Evolutionary conservation across 1,140 invertebrate species (phyloP), one percentile per base, ranked within the genome.

Genomic region (Neodiprion lecontei): DNA sequence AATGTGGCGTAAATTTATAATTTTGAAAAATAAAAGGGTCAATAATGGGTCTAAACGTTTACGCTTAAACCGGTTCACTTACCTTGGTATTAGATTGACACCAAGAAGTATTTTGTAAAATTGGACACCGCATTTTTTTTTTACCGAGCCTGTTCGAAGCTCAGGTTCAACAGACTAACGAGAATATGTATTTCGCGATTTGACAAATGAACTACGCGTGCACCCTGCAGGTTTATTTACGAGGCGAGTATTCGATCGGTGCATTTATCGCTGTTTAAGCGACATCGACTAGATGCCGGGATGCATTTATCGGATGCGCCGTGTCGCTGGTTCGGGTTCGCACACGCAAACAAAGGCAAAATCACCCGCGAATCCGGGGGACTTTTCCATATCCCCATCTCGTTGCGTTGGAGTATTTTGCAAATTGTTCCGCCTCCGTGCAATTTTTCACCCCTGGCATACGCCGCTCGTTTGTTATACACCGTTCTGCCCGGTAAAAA

Each of bases 231-330:
- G 50, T 76, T 74, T 76, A 77, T 77, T 77, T 75, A 77, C 70
- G 73, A 70, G 74, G 9, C 61, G 72, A 73, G 48, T 72, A 75
- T 75, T 48, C 61, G 72, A 77, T 77, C 70, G 67, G 10, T 70
- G 70, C 76, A 73, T 77, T 77, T 75, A 75, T 75, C 71, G 76
- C 71, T 70, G 67, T 76, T 76, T 74, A 71, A 76, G 68, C 53
- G 68, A 72, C 70, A 50, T 48, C 70, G 65, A 12, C n/a, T 9
- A 21, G 68, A 9, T 48, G 23, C 53, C 47, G 48, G 7, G 3
- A 40, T 5, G 28, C 28, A 40, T 40, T 40, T 40, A 40, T 40
- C 28, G 28, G 28, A 40, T 40, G 28, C 28, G 5, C 28, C 28
- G 28, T 40, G 28, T 40, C 28, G 5, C 28, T 40, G 28, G 28